Percentiles rank a stretch among this genome's conserved stretches.
Conservation (phyloP, 2,888 invertebrate genomes). For the Cerceris rybyensis region DNA sequence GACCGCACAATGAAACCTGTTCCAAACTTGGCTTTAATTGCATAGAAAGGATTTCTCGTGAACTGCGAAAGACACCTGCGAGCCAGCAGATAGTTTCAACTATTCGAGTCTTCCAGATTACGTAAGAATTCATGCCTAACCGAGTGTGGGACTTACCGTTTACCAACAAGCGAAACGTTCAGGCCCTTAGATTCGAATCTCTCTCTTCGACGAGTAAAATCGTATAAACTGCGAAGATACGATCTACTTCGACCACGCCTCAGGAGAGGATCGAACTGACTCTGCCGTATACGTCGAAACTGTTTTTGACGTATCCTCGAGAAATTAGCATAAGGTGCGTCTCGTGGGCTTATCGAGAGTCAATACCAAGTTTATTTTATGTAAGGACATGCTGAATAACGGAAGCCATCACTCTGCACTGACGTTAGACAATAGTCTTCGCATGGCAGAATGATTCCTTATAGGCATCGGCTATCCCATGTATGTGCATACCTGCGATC, state of each 20-base stretch:
- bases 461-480: constrained; percentile 2
- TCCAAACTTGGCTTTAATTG: constrained; percentile 59
- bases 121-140: constrained; percentile 60
- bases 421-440: constrained; percentile 42
- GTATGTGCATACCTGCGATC: not conserved
- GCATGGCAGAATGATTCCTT: constrained; percentile 28
- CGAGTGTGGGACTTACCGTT: constrained; percentile 61
- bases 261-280: constrained; percentile 59
- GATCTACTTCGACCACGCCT: constrained; percentile 63
- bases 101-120: constrained; percentile 66
- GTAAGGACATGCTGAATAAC: constrained; percentile 52
- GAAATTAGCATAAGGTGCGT: constrained; percentile 62
- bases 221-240: constrained; percentile 65
- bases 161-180: constrained; percentile 36
- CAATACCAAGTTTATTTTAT: constrained; percentile 49
- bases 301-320: constrained; percentile 59
- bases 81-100: constrained; percentile 50
- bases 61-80: constrained; percentile 64
- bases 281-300: constrained; percentile 62
- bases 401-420: constrained; percentile 47
- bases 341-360: constrained; percentile 47
- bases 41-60: constrained; percentile 54
- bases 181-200: constrained; percentile 57
- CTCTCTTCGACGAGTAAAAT: constrained; percentile 52
- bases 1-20: constrained; percentile 46